Evolutionary conservation across 1,140 invertebrate species (phyloP).

Genomic region (Caenorhabditis inopinata): DNA sequence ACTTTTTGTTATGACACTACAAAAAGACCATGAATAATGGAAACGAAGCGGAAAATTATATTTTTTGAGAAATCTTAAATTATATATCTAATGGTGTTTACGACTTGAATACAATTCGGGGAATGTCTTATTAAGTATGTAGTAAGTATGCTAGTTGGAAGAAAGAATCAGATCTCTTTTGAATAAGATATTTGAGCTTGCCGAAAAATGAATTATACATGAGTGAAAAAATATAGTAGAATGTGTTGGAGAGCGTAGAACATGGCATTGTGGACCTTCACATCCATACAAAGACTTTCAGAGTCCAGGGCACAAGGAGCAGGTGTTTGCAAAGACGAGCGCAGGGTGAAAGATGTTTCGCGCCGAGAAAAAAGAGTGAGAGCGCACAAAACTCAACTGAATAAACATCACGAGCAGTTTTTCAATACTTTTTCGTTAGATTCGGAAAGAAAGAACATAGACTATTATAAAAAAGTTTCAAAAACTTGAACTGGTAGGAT

Average conservation of each 20-base stretch:
- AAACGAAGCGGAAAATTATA: too few species aligned
- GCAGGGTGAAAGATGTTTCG: background rate
- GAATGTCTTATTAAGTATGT: too few species aligned
- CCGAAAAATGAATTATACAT: conserved; percentile 13
- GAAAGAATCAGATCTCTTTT: background rate
- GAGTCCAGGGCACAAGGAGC: background rate
- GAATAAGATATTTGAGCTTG: background rate
- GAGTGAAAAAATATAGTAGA: background rate
- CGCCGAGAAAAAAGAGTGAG: background rate
- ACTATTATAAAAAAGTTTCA: background rate
- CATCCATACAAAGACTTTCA: background rate
- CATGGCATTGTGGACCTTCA: background rate
- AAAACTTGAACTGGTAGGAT: too few species aligned
- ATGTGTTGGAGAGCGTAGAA: background rate
- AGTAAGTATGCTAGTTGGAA: too few species aligned
- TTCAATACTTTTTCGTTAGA: background rate
- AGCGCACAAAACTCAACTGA: background rate
- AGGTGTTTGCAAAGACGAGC: background rate
- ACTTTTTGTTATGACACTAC: too few species aligned
- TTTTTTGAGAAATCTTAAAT: too few species aligned
- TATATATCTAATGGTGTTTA: too few species aligned
- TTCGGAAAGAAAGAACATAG: background rate
- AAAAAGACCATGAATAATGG: too few species aligned
- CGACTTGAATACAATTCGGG: too few species aligned
- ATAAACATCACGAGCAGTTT: conserved; percentile 6